Conservation (phyloP, 2,113 vertebrate genomes). For the Stegastes partitus region DNA sequence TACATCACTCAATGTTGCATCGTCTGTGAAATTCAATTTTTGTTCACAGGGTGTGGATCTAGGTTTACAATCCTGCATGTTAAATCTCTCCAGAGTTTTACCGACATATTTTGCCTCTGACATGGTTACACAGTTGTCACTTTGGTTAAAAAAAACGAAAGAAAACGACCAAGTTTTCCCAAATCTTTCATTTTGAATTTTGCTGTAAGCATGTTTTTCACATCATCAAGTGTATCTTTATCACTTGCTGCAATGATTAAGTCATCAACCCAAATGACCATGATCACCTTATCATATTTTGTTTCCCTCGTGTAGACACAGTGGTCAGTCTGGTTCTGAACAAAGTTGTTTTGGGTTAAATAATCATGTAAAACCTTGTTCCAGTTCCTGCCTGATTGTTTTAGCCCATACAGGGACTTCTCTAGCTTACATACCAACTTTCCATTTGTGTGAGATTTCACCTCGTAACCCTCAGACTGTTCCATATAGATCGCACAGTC, state of each 20-base stretch:
- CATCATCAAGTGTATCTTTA: background rate
- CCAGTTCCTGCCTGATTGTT: constrained; percentile 10
- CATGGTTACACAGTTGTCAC: background rate
- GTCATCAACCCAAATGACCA: constrained; percentile 12
- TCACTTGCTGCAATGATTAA: constrained; percentile 3
- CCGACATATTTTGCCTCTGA: background rate
- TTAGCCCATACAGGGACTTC: background rate
- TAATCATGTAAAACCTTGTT: background rate
- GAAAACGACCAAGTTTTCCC: background rate
- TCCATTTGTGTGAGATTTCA: background rate
- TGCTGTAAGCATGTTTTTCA: background rate
- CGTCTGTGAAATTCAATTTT: too few species aligned
- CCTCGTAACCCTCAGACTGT: constrained; percentile 9
- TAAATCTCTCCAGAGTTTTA: background rate
- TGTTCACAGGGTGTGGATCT: too few species aligned
- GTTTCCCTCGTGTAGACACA: background rate
- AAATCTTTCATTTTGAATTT: constrained; percentile 9
- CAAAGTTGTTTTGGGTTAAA: background rate
- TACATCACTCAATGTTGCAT: too few species aligned
- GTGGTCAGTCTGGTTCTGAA: background rate
- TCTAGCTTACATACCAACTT: background rate
- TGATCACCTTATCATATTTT: background rate
- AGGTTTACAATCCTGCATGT: background rate
- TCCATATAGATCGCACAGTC: constrained; percentile 7
- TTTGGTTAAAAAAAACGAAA: background rate